Conservation (phyloP, 2,888 invertebrate genomes). For the Lagria hirta region DNA sequence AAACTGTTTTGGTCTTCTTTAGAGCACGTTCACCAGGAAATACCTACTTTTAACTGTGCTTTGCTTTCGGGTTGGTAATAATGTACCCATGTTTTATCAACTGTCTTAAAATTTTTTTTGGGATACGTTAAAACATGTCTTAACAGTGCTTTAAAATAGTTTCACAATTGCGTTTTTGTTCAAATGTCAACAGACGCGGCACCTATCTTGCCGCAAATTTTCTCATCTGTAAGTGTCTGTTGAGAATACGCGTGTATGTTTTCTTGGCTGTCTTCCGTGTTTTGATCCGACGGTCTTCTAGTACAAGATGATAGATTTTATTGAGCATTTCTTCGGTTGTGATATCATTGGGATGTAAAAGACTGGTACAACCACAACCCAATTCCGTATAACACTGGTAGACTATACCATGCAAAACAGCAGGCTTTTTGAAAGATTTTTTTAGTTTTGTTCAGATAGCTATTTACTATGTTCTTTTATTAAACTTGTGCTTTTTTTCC, state of each 20-base stretch:
- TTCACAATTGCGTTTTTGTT: slow-evolving; percentile 6
- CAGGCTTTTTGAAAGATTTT: neutral
- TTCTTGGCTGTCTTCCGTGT: no score
- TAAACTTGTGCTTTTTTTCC: no score
- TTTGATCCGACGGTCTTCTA: slow-evolving; percentile 2
- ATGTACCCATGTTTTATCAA: slow-evolving; percentile 3
- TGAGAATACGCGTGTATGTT: no score
- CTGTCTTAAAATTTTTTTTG: slow-evolving; percentile 4
- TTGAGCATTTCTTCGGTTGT: slow-evolving; percentile 4
- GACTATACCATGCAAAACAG: neutral
- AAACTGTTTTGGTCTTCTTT: no score
- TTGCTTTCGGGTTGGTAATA: neutral
- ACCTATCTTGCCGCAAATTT: no score
- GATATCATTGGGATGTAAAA: no score
- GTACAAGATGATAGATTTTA: slow-evolving; percentile 3
- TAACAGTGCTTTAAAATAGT: slow-evolving; percentile 5
- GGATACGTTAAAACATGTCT: slow-evolving; percentile 1
- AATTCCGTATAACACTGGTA: slow-evolving; percentile 4
- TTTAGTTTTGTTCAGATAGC: slow-evolving; percentile 1
- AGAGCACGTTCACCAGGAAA: neutral
- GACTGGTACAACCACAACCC: slow-evolving; percentile 21
- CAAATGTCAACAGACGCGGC: no score
- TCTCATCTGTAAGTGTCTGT: no score
- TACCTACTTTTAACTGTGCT: neutral
- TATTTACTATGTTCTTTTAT: neutral